Evolutionary conservation across 2,888 invertebrate species (phyloP).

Genomic region (Schrankia costaestrigalis): DNA sequence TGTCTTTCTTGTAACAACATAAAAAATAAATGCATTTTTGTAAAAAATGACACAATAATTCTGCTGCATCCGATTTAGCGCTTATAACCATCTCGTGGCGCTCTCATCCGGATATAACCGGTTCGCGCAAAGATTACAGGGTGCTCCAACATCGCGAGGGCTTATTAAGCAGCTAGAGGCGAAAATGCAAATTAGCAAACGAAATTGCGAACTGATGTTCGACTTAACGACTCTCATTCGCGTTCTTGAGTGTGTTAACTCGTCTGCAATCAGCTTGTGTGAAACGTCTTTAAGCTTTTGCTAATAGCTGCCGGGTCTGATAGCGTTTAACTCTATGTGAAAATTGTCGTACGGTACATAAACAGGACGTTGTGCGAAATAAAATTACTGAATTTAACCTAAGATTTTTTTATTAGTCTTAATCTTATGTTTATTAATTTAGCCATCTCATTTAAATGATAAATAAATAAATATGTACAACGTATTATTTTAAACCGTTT

Average conservation of each 20-base stretch:
- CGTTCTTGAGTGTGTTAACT: conserved; percentile 34
- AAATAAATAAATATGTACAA: too few species aligned
- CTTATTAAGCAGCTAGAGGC: conserved; percentile 48
- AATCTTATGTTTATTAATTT: too few species aligned
- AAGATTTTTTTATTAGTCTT: too few species aligned
- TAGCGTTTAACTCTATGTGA: conserved; percentile 15
- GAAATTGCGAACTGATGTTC: conserved; percentile 43
- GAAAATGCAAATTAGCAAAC: conserved; percentile 52
- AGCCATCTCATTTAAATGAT: too few species aligned
- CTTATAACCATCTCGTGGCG: conserved; percentile 32
- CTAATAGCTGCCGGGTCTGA: conserved; percentile 28
- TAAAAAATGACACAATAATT: conserved; percentile 16
- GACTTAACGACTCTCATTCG: conserved; percentile 40
- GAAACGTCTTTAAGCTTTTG: conserved; percentile 26
- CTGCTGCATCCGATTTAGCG: conserved; percentile 25
- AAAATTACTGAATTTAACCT: too few species aligned
- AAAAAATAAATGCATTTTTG: too few species aligned
- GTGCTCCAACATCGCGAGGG: conserved; percentile 37
- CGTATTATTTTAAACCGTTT: too few species aligned
- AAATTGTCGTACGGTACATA: too few species aligned
- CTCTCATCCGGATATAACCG: conserved; percentile 31
- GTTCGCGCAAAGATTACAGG: conserved; percentile 44
- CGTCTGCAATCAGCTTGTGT: conserved; percentile 33
- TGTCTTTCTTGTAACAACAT: too few species aligned
- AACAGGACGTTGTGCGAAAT: too few species aligned